phyloP scores from a whole-genome alignment of 2,797 vertebrate species.

The Alfaro cultratus region DNA sequence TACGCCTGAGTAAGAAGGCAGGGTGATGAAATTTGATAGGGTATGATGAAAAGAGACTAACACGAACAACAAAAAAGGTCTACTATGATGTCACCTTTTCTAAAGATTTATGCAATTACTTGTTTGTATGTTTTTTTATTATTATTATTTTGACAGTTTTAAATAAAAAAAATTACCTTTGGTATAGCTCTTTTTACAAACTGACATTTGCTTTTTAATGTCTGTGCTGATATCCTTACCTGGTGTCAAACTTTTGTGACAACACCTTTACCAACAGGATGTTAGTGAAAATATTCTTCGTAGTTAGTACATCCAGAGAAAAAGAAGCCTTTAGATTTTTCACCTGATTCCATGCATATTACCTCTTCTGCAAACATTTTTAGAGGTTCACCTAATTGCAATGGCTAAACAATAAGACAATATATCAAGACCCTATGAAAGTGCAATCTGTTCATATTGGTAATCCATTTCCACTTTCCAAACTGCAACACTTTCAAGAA shows the following conservation, averaged over 20 bases:
- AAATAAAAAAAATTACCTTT: background rate
- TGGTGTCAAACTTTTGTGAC: background rate
- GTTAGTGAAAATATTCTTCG: background rate
- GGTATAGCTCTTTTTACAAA: background rate
- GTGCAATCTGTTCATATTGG: conserved; percentile 7
- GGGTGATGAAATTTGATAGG: conserved; percentile 40
- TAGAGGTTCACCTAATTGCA: background rate
- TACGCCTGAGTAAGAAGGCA: conserved; percentile 8
- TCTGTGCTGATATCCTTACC: background rate
- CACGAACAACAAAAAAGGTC: conserved; percentile 44
- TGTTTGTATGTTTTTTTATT: background rate
- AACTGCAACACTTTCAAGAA: conserved; percentile 20
- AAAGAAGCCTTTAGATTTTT: background rate
- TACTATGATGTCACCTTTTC: conserved; percentile 46
- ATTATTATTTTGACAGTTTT: background rate
- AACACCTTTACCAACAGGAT: background rate
- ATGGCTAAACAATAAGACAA: background rate
- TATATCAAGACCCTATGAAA: background rate
- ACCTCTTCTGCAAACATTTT: background rate
- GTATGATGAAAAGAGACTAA: conserved; percentile 50
- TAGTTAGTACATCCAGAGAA: background rate
- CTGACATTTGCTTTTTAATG: background rate
- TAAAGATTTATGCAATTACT: background rate
- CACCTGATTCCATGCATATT: background rate
- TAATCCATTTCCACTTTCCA: conserved; percentile 34